Evolutionary conservation across 1,140 invertebrate genomes (phyloP), one percentile per base, ranked within the genome.

Genomic region (Pogonomyrmex californicus): DNA sequence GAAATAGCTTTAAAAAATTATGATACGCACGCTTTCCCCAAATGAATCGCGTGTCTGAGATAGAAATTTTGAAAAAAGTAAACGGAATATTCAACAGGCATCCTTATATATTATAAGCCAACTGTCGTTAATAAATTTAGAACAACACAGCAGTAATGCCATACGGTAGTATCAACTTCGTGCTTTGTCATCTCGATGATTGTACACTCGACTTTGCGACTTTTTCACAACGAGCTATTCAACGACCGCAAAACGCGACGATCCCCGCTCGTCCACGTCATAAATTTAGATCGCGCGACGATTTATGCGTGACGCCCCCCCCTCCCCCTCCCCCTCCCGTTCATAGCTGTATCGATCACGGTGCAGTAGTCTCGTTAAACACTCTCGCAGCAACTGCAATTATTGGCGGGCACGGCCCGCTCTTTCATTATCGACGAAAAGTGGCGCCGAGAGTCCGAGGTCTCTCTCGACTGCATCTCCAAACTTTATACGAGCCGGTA

Each of bases 241-340:
- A 71, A 44, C n/a, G 73, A 68, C 30, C 44, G 36, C 73, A 66
- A 86, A 58, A 68, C 47, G 86, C n/a, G 65, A 63, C 65, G 33
- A 49, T n/a, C 47, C 60, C 17, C 23, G 63, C 68, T 73, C 23
- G 17, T 23, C 68, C 44, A 49, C 75, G 83, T 88, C 87, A 89
- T 90, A 87, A 89, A 90, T 90, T 89, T 68, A 89, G 79, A 89
- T 90, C 89, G 83, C 68, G 47, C 58, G 87, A 23, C 44, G 60
- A 89, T 90, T 90, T 89, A 90, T 90, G 71, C 71, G 49, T 51
- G 51, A 44, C 63, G 71, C 51, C 41, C 23, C 23, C 23, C 23
- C 23, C 23, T 0, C 23, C 23, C 23, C 23, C 23, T 23, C 23
- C 23, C 23, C 23, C 23, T 23, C 23, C 70, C 60, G 36, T 49